Conservation (phyloP, 92 coral and sea anemone genomes). For the Phenganax subtilis region DNA sequence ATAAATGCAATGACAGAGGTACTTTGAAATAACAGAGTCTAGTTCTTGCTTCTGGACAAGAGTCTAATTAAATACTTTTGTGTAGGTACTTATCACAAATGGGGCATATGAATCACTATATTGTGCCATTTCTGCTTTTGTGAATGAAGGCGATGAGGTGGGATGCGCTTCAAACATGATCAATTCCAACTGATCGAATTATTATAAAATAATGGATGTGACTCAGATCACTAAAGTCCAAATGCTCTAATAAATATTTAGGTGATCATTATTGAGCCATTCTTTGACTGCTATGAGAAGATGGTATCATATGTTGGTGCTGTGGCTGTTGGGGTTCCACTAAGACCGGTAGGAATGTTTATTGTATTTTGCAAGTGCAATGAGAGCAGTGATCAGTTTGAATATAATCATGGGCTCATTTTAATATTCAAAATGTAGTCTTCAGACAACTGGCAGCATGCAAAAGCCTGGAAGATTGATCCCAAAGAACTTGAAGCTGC, state of each 20-base stretch:
- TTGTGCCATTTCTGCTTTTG: slow-evolving; percentile 64
- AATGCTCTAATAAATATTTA: slow-evolving; percentile 17
- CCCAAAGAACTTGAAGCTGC: slow-evolving; percentile 73
- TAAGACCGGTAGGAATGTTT: slow-evolving; percentile 61
- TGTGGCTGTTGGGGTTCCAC: slow-evolving; percentile 70
- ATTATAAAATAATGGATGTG: not conserved
- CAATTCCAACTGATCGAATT: not conserved
- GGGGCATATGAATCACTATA: slow-evolving; percentile 94
- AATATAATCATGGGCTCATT: not conserved
- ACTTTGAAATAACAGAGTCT: not conserved
- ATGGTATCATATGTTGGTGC: slow-evolving; percentile 81
- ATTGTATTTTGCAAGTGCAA: not conserved
- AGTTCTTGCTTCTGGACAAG: not conserved
- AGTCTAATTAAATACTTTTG: not conserved
- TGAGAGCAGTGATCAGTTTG: not conserved
- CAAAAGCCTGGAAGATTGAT: slow-evolving; percentile 78
- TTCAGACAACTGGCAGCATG: slow-evolving; percentile 56
- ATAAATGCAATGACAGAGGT: slow-evolving; percentile 86
- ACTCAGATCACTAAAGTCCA: not conserved
- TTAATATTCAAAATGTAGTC: slow-evolving; percentile 1
- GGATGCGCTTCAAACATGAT: not conserved
- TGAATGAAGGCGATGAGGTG: slow-evolving; percentile 93
- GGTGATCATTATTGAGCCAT: slow-evolving; percentile 93
- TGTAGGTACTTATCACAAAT: slow-evolving; percentile 69
- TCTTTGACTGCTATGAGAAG: slow-evolving; percentile 81